These are phyloP conservation scores for Netelia inedita DNA, from an alignment of 2,888 invertebrate species.

Conservation along the genomic window DNA sequence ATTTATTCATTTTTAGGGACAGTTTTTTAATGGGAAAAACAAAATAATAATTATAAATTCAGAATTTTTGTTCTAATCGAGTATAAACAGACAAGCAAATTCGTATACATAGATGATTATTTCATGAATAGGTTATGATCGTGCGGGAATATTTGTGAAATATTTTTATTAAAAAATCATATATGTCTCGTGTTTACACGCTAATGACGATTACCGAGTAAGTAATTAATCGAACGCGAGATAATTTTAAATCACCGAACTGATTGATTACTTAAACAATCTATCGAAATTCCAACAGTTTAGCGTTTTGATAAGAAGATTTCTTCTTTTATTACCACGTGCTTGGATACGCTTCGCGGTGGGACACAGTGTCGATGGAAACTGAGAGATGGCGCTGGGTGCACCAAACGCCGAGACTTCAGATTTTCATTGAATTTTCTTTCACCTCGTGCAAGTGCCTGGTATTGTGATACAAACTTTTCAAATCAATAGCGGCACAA, in stretches of 20 bases:
- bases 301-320: background rate
- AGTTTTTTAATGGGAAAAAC: too few relatives aligned
- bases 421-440: background rate
- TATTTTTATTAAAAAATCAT: too few relatives aligned
- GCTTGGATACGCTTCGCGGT: background rate
- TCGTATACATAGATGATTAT: too few relatives aligned
- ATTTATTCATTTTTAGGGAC: too few relatives aligned
- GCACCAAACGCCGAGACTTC: background rate
- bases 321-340: background rate
- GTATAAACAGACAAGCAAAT: too few relatives aligned
- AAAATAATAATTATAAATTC: too few relatives aligned
- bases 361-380: background rate
- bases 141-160: too few relatives aligned
- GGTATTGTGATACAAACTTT: background rate
- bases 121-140: too few relatives aligned
- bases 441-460: background rate
- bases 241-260: background rate
- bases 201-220: too few relatives aligned
- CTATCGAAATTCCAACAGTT: background rate
- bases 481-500: background rate
- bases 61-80: too few relatives aligned
- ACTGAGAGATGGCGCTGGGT: background rate
- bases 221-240: background rate
- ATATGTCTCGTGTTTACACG: too few relatives aligned
- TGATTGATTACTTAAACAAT: background rate